Evolutionary conservation across 2,888 invertebrate genomes (phyloP).

Genomic region (Dasysyrphus albostriatus): DNA sequence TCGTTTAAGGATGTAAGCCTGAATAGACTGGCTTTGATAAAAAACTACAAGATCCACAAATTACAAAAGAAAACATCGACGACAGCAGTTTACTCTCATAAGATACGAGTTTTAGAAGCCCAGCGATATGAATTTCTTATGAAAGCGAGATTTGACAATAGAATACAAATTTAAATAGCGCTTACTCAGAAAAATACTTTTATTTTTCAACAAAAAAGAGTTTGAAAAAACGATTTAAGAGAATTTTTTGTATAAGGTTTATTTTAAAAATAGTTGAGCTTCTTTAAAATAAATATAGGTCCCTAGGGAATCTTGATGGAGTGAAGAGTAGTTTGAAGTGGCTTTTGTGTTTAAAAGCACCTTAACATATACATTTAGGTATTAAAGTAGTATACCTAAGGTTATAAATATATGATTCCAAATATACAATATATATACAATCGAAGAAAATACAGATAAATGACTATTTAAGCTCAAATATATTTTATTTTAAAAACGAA

Average conservation of each 20-base stretch:
- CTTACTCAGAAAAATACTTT: slow-evolving; percentile 57
- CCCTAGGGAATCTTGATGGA: too few relatives aligned
- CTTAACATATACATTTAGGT: too few relatives aligned
- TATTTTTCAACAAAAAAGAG: not conserved
- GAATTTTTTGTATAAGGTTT: slow-evolving; percentile 18
- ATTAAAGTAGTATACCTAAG: too few relatives aligned
- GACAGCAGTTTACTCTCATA: not conserved
- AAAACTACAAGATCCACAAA: slow-evolving; percentile 38
- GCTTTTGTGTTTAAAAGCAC: too few relatives aligned
- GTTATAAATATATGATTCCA: too few relatives aligned
- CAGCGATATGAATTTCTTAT: slow-evolving; percentile 60
- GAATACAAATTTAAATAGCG: slow-evolving; percentile 73
- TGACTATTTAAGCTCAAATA: too few relatives aligned
- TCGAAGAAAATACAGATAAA: too few relatives aligned
- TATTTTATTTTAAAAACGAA: too few relatives aligned
- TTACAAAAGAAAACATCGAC: slow-evolving; percentile 1
- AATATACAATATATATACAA: too few relatives aligned
- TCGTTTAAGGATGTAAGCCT: slow-evolving; percentile 64
- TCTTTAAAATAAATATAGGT: too few relatives aligned
- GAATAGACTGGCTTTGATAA: slow-evolving; percentile 36
- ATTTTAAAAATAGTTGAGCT: too few relatives aligned
- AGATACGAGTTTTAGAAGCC: slow-evolving; percentile 27
- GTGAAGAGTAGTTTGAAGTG: too few relatives aligned
- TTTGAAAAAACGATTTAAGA: slow-evolving; percentile 39
- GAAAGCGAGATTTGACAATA: slow-evolving; percentile 12